Evolutionary conservation across 2,113 vertebrate species (phyloP), one percentile per base, ranked within the genome.

Genomic region (Nyctereutes procyonoides): DNA sequence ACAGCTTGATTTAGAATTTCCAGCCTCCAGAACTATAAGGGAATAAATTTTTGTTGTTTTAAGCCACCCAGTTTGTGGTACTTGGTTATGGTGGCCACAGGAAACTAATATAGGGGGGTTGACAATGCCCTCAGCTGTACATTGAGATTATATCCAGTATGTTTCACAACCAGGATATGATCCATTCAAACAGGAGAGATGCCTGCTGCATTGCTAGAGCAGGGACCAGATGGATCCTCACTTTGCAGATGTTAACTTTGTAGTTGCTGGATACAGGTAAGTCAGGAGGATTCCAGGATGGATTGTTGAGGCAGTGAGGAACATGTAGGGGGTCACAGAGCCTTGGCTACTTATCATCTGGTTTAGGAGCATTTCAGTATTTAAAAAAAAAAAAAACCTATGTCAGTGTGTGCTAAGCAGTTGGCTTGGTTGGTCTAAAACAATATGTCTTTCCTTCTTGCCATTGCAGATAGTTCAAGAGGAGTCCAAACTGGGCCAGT

Each of bases 321-420:
- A 63, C 11, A 22, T 17, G 67, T 88, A 16, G 12, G 19, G 11
- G 13, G 16, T 56, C 35, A 62, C 14, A 73, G 55, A 95, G 22
- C 3, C 24, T 60, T 77, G 43, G 38, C 55, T 86, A 48, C 14
- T 63, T 82, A 79, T 92, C 16, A 20, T 65, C 32, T 62, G 58
- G 55, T 56, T 51, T 69, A 91, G 71, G 93, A 82, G 14, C 6
- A 67, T 77, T 95, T 96, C 30, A 65, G 30, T 65, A 95, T 88
- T 80, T 93, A 60, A 30, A 53, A 89, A 43, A 43, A 43, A 43
- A 6, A 1, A 43, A 43, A 43, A 43, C 8, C 65, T 38, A 62
- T 60, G 60, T 62, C 26, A 62, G 20, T 12, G 15, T 53, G 14
- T 90, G 2, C 35, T 69, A 95, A n/a, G 30, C 38, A 55, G 5